Conservation (phyloP, 2,113 vertebrate genomes). For the Puntigrus tetrazona region DNA sequence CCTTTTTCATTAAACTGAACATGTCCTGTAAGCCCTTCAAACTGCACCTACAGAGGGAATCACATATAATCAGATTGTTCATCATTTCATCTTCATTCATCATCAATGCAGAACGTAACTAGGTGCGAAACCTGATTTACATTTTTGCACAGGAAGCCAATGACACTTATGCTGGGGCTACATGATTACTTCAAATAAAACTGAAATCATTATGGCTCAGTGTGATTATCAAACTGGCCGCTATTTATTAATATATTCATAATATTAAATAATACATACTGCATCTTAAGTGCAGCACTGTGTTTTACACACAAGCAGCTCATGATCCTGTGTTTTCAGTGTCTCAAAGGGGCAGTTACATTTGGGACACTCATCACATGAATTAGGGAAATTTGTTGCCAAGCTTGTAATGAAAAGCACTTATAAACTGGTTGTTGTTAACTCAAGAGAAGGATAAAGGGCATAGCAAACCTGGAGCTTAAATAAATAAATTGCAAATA, state of each 20-base stretch:
- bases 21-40: conserved; percentile 90
- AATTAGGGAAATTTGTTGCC: neutral
- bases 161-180: neutral
- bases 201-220: neutral
- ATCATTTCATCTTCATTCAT: conserved; percentile 4
- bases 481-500: neutral
- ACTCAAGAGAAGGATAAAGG: neutral
- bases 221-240: neutral
- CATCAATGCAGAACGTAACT: neutral
- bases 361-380: neutral
- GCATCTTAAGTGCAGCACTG: neutral
- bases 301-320: neutral
- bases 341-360: neutral
- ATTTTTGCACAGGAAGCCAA: neutral
- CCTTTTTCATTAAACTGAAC: conserved; percentile 96
- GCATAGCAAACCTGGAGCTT: neutral
- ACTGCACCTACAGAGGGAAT: conserved; percentile 80
- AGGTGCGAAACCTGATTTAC: neutral
- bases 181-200: neutral
- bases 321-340: neutral
- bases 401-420: neutral
- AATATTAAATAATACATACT: neutral
- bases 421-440: neutral
- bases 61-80: neutral
- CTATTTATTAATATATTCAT: too few species aligned